These are phyloP conservation scores for Pipa parva DNA, from an alignment of 2,113 vertebrate species.

Conservation along the genomic window DNA sequence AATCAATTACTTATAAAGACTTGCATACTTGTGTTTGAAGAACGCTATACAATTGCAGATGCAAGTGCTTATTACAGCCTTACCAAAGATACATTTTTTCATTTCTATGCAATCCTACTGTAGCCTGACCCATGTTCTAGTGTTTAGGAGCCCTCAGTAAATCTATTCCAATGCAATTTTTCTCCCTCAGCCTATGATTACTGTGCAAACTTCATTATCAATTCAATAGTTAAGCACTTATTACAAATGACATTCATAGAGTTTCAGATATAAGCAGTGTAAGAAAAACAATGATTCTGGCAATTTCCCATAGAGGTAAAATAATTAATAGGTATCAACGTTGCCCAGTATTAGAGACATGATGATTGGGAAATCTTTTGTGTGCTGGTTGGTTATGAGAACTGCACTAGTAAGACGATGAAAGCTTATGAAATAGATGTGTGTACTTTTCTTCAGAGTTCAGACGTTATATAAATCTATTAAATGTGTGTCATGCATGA, in stretches of 20 bases:
- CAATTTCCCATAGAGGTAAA: background rate
- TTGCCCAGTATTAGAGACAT: constrained; percentile 8
- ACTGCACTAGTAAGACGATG: constrained; percentile 5
- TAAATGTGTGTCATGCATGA: constrained; percentile 28
- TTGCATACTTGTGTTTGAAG: too few relatives aligned
- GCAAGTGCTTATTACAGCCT: too few relatives aligned
- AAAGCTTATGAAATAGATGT: constrained; percentile 39
- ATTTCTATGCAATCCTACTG: too few relatives aligned
- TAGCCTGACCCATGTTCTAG: too few relatives aligned
- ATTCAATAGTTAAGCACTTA: background rate
- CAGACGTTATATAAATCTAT: constrained; percentile 34
- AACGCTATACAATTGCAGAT: too few relatives aligned
- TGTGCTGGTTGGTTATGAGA: constrained; percentile 7
- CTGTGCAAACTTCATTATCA: background rate
- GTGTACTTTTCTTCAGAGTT: constrained; percentile 12
- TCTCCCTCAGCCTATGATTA: too few relatives aligned
- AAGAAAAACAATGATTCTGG: background rate
- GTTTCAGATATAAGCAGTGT: constrained; percentile 8
- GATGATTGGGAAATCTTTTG: constrained; percentile 33
- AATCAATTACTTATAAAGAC: too few relatives aligned
- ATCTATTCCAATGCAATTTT: too few relatives aligned
- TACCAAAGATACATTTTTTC: too few relatives aligned
- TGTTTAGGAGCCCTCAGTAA: too few relatives aligned
- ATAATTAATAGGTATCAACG: constrained; percentile 1
- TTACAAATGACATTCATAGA: background rate